Evolutionary conservation across 2,113 vertebrate species (phyloP).

Genomic region (Lophura nycthemera): DNA sequence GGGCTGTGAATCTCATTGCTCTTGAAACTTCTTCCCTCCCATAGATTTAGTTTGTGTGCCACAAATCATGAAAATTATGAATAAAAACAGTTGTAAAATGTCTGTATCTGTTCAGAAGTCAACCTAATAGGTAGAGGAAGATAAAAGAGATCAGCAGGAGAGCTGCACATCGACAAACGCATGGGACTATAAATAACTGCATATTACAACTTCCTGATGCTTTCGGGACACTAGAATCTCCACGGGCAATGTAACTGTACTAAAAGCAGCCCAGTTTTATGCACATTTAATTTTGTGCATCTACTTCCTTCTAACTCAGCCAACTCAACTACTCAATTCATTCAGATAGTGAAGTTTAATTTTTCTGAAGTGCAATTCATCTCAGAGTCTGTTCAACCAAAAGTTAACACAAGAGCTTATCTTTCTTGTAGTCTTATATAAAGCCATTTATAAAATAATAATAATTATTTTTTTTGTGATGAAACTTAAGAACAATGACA

Average conservation of each 20-base stretch:
- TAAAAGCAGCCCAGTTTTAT: background rate
- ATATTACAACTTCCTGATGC: background rate
- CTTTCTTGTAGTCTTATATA: background rate
- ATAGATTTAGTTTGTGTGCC: background rate
- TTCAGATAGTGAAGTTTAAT: background rate
- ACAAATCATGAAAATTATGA: background rate
- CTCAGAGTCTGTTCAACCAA: background rate
- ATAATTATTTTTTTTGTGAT: background rate
- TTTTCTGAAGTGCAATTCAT: background rate
- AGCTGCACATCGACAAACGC: background rate
- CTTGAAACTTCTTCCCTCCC: background rate
- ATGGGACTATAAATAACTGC: background rate
- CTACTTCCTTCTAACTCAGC: background rate
- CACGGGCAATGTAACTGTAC: background rate
- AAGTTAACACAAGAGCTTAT: background rate
- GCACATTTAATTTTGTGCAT: too few species aligned
- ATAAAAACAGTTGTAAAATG: background rate
- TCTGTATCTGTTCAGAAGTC: background rate
- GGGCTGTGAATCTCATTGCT: background rate
- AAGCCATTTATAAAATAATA: background rate
- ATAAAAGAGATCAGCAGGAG: background rate
- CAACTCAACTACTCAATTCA: background rate
- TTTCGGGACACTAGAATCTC: background rate
- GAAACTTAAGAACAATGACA: background rate
- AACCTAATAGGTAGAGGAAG: background rate